Evolutionary conservation across 92 coral and sea anemone species (phyloP), one percentile per base, ranked within the genome.

Genomic region (Virgularia gustaviana): DNA sequence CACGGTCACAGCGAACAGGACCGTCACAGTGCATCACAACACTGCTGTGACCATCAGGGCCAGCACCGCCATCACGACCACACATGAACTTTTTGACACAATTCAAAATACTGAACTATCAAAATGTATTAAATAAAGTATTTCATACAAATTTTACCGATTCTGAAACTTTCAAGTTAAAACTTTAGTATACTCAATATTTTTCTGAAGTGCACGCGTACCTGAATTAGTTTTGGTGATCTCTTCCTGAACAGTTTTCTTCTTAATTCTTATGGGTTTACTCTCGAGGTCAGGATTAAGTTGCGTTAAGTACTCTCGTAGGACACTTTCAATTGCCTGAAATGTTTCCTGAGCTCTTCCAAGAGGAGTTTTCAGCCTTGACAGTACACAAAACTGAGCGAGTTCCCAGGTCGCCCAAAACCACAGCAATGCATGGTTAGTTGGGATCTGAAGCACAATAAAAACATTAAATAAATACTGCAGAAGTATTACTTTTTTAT

Each of bases 331-430:
- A 63, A 92, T 92, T 19, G 89, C 94, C 57, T 92, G 98, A 52
- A 92, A 92, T 0, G 98, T 92, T 53, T 92, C 98, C 75, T 89
- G 96, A 25, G 98, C 98, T 64, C 98, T 83, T 18, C 98, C 98
- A 34, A 92, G 81, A n/a, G 98, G 96, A 8, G 96, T 92, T 27
- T 96, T 90, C 39, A 92, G 75, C 34, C 91, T 88, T 43, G 96
- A 86, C 63, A 92, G 57, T 57, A 92, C 86, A 59, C 96, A 92
- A 72, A 92, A 92, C 81, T 92, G 98, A n/a, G 98, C 98, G 41
- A 91, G 88, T 63, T 92, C 98, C 98, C 98, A 92, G 10, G 94
- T 82, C 33, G 95, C 87, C 98, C 98, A 92, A 70, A 92, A 92
- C 98, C 98, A 92, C 30, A 86, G 72, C 60, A 90, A 78, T 9